A percentile compares a stretch with the other conserved stretches of the same genome.
These are phyloP conservation scores for Ennomos quercinarius DNA, from an alignment of 2,888 invertebrate species.

Conservation along the genomic window DNA sequence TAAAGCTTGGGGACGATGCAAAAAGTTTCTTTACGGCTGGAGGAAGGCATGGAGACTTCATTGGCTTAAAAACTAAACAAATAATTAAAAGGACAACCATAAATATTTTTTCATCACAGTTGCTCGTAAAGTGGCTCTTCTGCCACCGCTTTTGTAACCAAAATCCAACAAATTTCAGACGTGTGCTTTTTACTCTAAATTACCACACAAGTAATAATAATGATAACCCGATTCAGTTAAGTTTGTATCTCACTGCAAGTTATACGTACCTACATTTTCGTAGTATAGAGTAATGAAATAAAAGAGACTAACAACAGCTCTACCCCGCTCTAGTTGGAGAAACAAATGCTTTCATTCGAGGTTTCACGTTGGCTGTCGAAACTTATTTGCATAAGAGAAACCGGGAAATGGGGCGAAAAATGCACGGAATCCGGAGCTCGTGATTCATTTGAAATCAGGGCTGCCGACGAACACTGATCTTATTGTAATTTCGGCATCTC, in stretches of 20 bases:
- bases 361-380: constrained; percentile 68
- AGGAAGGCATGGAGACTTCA: constrained; percentile 41
- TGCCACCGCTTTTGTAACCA: too few species aligned
- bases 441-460: constrained; percentile 24
- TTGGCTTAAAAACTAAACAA: neutral
- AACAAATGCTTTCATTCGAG: constrained; percentile 75
- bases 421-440: constrained; percentile 46
- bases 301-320: constrained; percentile 38
- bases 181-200: too few species aligned
- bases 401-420: constrained; percentile 74
- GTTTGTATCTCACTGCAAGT: too few species aligned
- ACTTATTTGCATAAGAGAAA: constrained; percentile 81
- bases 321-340: constrained; percentile 45
- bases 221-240: too few species aligned
- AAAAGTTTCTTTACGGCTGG: constrained; percentile 61
- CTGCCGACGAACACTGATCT: constrained; percentile 31
- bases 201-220: too few species aligned
- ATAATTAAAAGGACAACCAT: too few species aligned
- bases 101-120: too few species aligned
- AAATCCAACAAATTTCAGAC: too few species aligned
- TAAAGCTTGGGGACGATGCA: constrained; percentile 55
- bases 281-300: neutral
- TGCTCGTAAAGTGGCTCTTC: too few species aligned
- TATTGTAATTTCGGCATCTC: constrained; percentile 41
- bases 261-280: too few species aligned